Base-by-base conservation (phyloP, 2,888 invertebrate genomes). In the Agonopterix subpropinquella region DNA sequence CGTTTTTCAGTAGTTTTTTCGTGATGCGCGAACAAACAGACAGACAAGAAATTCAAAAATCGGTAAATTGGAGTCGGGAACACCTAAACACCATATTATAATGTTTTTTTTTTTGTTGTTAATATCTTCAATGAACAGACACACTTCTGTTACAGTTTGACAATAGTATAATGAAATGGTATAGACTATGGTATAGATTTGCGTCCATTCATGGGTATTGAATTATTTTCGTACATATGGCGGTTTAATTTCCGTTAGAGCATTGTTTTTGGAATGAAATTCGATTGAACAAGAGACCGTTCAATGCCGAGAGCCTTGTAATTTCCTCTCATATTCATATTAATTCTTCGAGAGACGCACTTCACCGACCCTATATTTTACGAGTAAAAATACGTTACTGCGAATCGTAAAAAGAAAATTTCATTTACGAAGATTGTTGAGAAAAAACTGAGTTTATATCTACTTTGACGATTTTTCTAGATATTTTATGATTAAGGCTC, bases 311-410 rank as follows among this genome's bases (percentile, higher is more conserved):
- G 77, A 72, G 70, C 75, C 72, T 73, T 70, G 77, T 83, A 80
- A 86, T 85, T 86, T 86, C 85, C 86, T 83, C 71, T 77, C 67
- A 77, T 73, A 79, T 81, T 80, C 70, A 81, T 80, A 83, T 79
- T 76, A 73, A 82, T 76, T 77, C 77, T 80, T 80, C 76, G 75
- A 77, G 67, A 72, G 70, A 75, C 74, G 74, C 72, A 69, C 69
- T 70, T 67, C 70, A 71, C 57, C 67, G 71, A 72, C 69, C 73
- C 68, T 66, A 11, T 55, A 55, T 62, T 61, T 65, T 62, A 62
- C 48, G 62, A 65, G 61, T 69, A 70, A 62, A 64, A 70, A 65
- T 65, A 69, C 65, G 66, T 73, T 72, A 67, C 62, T 58, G 58
- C 51, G 53, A 64, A 60, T 56, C 62, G 61, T 68, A 64, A 67